These are phyloP conservation scores for Oegoconia quadripuncta DNA, from an alignment of 2,888 invertebrate genomes.

Conservation along the genomic window DNA sequence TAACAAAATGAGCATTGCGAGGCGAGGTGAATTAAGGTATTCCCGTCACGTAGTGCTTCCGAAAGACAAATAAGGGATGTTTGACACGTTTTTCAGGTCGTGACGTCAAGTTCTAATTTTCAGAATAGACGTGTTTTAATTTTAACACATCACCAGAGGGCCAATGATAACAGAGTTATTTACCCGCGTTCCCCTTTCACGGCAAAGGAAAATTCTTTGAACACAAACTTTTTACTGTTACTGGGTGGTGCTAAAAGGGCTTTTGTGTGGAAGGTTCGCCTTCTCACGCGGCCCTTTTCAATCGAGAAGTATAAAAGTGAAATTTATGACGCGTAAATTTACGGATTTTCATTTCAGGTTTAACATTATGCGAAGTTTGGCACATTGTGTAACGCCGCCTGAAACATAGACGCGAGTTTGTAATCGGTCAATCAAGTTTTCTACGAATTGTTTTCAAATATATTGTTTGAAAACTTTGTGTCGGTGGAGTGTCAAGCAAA, in stretches of 20 bases:
- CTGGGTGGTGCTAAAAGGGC: constrained; percentile 47
- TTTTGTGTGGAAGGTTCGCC: constrained; percentile 46
- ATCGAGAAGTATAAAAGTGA: constrained; percentile 49
- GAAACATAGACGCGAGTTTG: neutral
- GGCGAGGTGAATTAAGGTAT: constrained; percentile 1
- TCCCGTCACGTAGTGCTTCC: constrained; percentile 7
- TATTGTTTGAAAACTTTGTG: no score
- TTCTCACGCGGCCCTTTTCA: constrained; percentile 46
- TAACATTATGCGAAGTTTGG: constrained; percentile 10
- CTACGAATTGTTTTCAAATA: no score
- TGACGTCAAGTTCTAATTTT: constrained; percentile 36
- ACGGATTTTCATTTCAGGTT: constrained; percentile 25
- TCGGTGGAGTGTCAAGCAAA: no score
- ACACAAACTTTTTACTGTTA: constrained; percentile 47
- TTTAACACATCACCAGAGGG: constrained; percentile 28
- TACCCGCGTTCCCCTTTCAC: constrained; percentile 43
- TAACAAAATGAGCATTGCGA: constrained; percentile 6
- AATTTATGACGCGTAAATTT: constrained; percentile 53
- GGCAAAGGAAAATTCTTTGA: constrained; percentile 45
- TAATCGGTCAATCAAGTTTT: no score
- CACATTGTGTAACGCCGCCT: neutral
- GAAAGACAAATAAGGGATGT: constrained; percentile 9
- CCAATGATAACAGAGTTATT: constrained; percentile 43
- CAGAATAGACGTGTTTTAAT: constrained; percentile 28
- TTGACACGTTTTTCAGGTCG: constrained; percentile 19